A percentile compares a stretch with the other conserved stretches of the same genome.
Conservation (phyloP, 2,113 vertebrate species). For the Galeopterus variegatus region DNA sequence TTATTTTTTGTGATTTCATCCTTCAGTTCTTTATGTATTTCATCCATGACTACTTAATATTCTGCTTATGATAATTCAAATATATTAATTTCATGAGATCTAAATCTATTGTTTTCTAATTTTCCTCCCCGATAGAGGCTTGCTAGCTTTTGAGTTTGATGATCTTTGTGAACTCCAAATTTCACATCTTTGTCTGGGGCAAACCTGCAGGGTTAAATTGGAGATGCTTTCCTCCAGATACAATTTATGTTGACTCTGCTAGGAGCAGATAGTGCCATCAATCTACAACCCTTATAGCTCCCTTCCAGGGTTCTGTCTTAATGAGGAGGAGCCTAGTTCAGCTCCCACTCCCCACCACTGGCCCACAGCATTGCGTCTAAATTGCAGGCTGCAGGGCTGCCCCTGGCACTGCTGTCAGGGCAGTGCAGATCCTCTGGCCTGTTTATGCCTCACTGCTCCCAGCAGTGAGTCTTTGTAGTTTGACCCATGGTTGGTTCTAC, state of each 20-base stretch:
- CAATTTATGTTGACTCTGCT: neutral
- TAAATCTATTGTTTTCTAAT: neutral
- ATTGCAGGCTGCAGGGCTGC: neutral
- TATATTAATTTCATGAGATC: neutral
- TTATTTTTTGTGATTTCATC: neutral
- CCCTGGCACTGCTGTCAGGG: no score
- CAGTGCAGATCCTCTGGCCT: accelerated
- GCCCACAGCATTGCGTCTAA: neutral
- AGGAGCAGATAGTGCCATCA: neutral
- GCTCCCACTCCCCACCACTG: neutral
- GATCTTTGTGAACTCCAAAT: neutral
- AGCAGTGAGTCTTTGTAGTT: neutral
- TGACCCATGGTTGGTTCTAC: accelerated
- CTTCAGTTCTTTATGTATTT: neutral
- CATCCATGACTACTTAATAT: neutral
- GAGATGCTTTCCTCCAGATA: neutral
- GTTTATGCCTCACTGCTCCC: neutral
- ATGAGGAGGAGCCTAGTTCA: neutral
- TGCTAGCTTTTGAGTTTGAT: neutral
- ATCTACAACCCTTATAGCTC: neutral
- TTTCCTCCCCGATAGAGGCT: neutral
- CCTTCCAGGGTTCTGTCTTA: neutral
- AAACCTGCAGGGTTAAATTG: neutral
- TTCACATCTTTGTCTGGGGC: neutral
- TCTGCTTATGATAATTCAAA: neutral